Conservation (phyloP, 2,888 invertebrate species). For the Melanostoma scalare region DNA sequence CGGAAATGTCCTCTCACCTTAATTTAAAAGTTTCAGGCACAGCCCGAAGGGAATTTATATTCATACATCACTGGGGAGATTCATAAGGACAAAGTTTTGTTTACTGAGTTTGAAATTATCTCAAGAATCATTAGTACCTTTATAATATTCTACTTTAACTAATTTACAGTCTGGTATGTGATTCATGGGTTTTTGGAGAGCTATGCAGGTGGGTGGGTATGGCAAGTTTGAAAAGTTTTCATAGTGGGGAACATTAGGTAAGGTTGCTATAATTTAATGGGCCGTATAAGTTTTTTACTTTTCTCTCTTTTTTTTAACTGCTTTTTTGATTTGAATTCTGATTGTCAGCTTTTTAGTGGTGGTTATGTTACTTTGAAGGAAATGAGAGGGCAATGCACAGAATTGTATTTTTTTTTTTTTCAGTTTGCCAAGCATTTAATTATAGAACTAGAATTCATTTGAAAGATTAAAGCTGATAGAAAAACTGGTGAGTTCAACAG, state of each 20-base stretch:
- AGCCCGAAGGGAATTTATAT: conserved; percentile 16
- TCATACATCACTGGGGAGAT: conserved; percentile 6
- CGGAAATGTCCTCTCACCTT: conserved; percentile 30
- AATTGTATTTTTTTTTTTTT: no score
- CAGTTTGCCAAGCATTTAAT: no score
- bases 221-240: conserved; percentile 55
- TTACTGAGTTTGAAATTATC: conserved; percentile 62
- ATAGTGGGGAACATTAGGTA: conserved; percentile 12
- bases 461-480: no score
- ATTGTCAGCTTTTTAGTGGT: not conserved
- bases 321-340: not conserved
- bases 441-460: no score
- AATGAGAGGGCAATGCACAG: no score
- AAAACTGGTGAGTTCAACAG: no score
- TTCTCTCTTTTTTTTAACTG: not conserved
- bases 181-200: conserved; percentile 19
- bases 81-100: conserved; percentile 62
- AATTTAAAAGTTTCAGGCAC: conserved; percentile 45
- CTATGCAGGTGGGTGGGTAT: not conserved
- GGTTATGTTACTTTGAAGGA: no score
- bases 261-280: conserved; percentile 26
- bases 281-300: conserved; percentile 31
- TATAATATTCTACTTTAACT: conserved; percentile 42
- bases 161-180: conserved; percentile 19
- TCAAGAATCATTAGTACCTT: conserved; percentile 46